Evolutionary conservation across 2,888 invertebrate genomes (phyloP).

Genomic region (Coremacera marginata): DNA sequence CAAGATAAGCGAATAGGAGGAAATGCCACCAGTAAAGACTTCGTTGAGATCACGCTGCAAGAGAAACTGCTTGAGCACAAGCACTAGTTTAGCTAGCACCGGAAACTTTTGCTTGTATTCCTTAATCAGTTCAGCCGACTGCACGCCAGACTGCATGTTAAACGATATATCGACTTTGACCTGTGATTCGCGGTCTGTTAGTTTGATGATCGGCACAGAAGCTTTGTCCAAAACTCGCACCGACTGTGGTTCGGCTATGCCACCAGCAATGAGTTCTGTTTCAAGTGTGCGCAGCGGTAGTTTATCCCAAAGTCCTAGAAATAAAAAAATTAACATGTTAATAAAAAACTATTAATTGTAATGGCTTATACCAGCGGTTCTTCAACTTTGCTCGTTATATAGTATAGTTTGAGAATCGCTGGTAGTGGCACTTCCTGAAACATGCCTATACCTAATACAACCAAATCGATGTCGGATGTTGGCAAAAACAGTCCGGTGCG

Average conservation of each 20-base stretch:
- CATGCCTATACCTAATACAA: conserved; percentile 74
- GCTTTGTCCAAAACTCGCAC: conserved; percentile 98
- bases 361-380: neutral
- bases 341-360: neutral
- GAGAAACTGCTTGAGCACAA: conserved; percentile 98
- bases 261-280: conserved; percentile 88
- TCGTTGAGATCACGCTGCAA: conserved; percentile 98
- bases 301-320: conserved; percentile 82
- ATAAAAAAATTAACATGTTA: neutral
- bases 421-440: neutral
- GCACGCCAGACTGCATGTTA: conserved; percentile 98
- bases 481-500: conserved; percentile 97
- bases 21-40: conserved; percentile 98
- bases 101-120: conserved; percentile 90
- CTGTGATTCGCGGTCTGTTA: conserved; percentile 84
- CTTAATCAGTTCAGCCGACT: conserved; percentile 95
- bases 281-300: conserved; percentile 92
- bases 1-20: conserved; percentile 97
- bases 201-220: conserved; percentile 97
- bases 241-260: conserved; percentile 88
- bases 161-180: conserved; percentile 99
- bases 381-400: neutral
- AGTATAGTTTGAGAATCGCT: neutral
- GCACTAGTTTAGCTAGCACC: conserved; percentile 91
- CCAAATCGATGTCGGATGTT: conserved; percentile 85